Base-by-base conservation (phyloP, 2,113 vertebrate genomes). In the Cricetomys ansorgei region DNA sequence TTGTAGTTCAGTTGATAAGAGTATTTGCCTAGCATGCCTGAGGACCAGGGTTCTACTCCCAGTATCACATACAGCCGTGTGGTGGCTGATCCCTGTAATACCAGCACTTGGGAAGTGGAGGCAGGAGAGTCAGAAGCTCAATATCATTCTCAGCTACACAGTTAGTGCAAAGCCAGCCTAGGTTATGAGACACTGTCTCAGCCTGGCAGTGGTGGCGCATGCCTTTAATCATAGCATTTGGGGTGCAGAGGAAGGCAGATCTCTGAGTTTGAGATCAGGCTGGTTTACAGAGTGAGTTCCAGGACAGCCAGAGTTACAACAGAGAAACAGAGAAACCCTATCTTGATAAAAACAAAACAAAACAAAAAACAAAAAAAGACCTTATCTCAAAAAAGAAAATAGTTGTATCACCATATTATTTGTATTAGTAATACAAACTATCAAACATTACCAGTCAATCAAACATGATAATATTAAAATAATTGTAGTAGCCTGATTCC, bases 351-450 rank as follows among this genome's bases (percentile, higher is more conserved):
- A n/a, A n/a, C n/a, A n/a, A n/a, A n/a, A n/a, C n/a, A n/a, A n/a
- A n/a, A n/a, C n/a, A n/a, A n/a, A n/a, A n/a, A n/a, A n/a, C n/a
- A n/a, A n/a, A n/a, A n/a, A n/a, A 48, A 37, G 16, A 79, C 40
- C 40, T 40, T 64, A 9, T 43, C 57, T 43, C 80, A 62, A 23
- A 53, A 37, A 69, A 34, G 19, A 40, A 81, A 23, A 57, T 27
- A n/a, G 9, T 81, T 96, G 25, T 29, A 77, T 93, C 67, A 86
- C 79, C 65, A 59, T 50, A 80, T n/a, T n/a, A n/a, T n/a, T n/a
- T n/a, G n/a, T n/a, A n/a, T n/a, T 93, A 67, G 2, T 87, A 57
- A 81, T 93, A 40, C 29, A 88, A 94, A 89, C 77, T 57, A 59
- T 69, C 48, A 94, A 96, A 64, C 40, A 57, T 70, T 67, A 94